Evolutionary conservation across 2,888 invertebrate species (phyloP), one percentile per base, ranked within the genome.

Genomic region (Idaea dimidiata): DNA sequence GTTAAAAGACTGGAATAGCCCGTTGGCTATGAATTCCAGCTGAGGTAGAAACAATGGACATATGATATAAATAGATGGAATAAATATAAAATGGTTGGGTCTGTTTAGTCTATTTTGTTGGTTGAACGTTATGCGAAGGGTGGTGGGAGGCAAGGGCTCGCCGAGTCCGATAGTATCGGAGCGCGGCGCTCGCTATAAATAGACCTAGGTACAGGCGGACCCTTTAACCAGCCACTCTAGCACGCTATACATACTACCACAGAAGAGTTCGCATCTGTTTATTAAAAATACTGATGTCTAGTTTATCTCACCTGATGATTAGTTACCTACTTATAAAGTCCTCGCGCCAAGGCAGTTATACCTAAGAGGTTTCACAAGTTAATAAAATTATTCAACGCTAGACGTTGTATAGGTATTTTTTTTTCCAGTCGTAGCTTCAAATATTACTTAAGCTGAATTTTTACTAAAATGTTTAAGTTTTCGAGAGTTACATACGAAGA

Each of bases 171-270:
- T 91, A 90, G 82, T 85, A 91, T 91, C 91, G 82, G 72, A 72
- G 75, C 81, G 77, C 83, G 76, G 79, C 79, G 83, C 74, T 74
- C 60, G 79, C 91, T 92, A 92, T 90, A 91, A 92, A 92, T 92
- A 92, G 91, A 85, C 80, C 24, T 24, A 24, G 43, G 76, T 76
- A 80, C 82, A 76, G 78, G 81, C 86, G 80, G 88, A 91, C 89
- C 89, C 91, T 91, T 90, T 90, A 91, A 90, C 91, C 88, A 88
- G 83, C 87, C 85, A 81, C 84, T 84, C 81, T 80, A 43, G 88
- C 61, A 24, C 17, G 57, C 65, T 59, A 10, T 55, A 62, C 43
- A 24, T 57, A 43, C 43, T 14, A 56, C 17, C 56, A 17, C 56
- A 8, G 18, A 14, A 18, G 18, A 18, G 56, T n/a, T n/a, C 2